phyloP scores from a whole-genome alignment of 2,113 vertebrate species.

The Onychostoma macrolepis region DNA sequence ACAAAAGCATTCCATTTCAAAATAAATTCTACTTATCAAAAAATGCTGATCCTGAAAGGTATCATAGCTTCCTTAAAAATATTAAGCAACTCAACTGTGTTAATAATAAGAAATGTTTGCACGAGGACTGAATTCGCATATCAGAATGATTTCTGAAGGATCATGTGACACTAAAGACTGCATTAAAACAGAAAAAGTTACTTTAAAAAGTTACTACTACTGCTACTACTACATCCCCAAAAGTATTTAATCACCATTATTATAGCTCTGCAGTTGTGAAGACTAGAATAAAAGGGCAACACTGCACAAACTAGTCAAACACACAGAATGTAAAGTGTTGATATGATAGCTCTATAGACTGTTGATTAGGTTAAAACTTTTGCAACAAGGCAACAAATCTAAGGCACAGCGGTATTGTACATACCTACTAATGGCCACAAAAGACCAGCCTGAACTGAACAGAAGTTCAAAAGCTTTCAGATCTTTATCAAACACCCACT shows the following conservation, averaged over 20 bases:
- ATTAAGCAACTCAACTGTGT: neutral
- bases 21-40: neutral
- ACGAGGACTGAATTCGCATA: neutral
- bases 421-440: constrained; percentile 11
- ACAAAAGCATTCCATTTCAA: neutral
- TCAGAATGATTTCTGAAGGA: neutral
- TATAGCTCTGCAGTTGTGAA: neutral
- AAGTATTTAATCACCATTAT: neutral
- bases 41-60: neutral
- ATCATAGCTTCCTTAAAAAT: neutral
- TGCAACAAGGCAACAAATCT: neutral
- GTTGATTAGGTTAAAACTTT: neutral
- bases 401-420: neutral
- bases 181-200: too few species aligned
- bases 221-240: neutral
- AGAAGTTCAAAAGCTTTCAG: constrained; percentile 13
- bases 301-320: neutral
- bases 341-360: neutral
- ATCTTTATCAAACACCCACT: constrained; percentile 19
- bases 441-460: neutral
- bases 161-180: too few species aligned
- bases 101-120: neutral
- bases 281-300: neutral
- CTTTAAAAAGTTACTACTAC: too few species aligned
- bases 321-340: neutral